Evolutionary conservation across 2,888 invertebrate genomes (phyloP).

Genomic region (Seladonia tumulorum): DNA sequence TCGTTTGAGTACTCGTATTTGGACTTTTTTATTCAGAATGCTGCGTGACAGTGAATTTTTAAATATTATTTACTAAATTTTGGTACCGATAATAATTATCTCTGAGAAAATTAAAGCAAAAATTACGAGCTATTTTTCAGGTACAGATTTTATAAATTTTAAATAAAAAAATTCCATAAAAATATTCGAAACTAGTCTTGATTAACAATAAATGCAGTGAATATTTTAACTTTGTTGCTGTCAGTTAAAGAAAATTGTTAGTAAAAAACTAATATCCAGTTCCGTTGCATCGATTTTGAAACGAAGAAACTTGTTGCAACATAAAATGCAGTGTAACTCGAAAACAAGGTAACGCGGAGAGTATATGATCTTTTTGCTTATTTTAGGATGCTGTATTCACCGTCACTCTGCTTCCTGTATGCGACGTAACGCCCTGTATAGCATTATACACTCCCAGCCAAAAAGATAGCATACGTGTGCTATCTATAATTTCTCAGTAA

Average conservation of each 20-base stretch:
- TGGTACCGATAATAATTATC: too few species aligned
- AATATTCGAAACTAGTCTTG: not conserved
- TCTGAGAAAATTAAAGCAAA: too few species aligned
- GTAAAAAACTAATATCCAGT: not conserved
- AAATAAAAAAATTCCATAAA: too few species aligned
- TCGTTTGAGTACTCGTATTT: not conserved
- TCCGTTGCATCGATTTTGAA: not conserved
- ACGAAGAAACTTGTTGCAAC: not conserved
- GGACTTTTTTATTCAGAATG: too few species aligned
- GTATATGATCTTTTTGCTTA: not conserved
- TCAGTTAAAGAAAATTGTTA: too few species aligned
- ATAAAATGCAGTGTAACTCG: not conserved
- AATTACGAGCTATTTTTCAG: too few species aligned
- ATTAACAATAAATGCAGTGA: too few species aligned
- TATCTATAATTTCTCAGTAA: not conserved
- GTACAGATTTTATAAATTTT: too few species aligned
- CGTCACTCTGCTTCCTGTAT: not conserved
- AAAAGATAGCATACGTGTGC: not conserved
- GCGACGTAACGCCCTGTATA: slow-evolving; percentile 1
- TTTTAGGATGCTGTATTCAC: not conserved
- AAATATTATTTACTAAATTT: not conserved
- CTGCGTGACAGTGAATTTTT: not conserved
- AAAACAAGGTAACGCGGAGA: not conserved
- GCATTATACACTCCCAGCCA: not conserved
- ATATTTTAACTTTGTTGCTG: too few species aligned